Conservation (phyloP, 53 echinoderm and acorn worm species). For the Pentamera pediparva region DNA sequence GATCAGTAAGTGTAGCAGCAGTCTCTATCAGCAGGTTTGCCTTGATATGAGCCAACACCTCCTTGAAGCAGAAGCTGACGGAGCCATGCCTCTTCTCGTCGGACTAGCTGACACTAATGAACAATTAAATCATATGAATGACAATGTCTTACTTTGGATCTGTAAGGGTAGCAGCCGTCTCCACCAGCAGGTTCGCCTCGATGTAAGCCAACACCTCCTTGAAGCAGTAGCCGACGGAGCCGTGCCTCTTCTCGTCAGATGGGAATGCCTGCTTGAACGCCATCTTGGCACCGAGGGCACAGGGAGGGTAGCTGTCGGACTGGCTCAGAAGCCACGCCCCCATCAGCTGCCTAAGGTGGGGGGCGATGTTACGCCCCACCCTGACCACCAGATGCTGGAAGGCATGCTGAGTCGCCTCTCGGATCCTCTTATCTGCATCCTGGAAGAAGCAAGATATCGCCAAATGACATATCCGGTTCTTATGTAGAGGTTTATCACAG, state of each 20-base stretch:
- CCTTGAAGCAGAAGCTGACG: conserved; percentile 60
- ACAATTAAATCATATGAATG: background rate
- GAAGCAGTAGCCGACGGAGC: conserved; percentile 78
- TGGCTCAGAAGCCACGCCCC: conserved; percentile 88
- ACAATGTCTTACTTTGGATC: conserved; percentile 71
- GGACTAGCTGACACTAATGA: background rate
- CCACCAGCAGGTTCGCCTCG: conserved; percentile 86
- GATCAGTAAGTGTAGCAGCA: conserved; percentile 69
- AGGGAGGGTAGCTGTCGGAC: conserved; percentile 79
- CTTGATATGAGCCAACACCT: conserved; percentile 41
- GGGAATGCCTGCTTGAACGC: conserved; percentile 81
- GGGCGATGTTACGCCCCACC: conserved; percentile 79
- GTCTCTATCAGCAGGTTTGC: conserved; percentile 90
- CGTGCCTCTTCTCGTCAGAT: conserved; percentile 53
- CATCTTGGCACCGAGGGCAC: conserved; percentile 59
- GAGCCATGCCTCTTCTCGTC: conserved; percentile 61
- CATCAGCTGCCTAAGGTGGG: conserved; percentile 76
- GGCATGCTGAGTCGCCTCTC: conserved; percentile 80
- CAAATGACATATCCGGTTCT: background rate
- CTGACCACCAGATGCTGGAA: conserved; percentile 59
- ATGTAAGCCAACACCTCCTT: conserved; percentile 47
- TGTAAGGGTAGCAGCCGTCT: conserved; percentile 69
- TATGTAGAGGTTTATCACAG: too few species aligned
- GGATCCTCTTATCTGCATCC: conserved; percentile 91
- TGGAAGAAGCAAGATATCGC: background rate